Evolutionary conservation across 64 coral and sea anemone species (phyloP), one percentile per base, ranked within the genome.

Genomic region (Montipora efflorescens): DNA sequence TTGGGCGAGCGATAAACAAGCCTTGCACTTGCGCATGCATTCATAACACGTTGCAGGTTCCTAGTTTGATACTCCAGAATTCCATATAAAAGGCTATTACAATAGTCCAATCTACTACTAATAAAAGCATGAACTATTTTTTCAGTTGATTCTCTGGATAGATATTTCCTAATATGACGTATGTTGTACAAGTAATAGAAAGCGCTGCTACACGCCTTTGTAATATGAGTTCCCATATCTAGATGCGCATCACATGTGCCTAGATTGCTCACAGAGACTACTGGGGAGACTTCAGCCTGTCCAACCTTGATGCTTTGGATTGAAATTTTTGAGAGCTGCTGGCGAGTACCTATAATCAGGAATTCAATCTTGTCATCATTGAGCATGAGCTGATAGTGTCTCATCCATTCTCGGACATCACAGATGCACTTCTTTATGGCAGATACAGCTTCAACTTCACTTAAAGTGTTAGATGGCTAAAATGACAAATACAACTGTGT

Each of bases 361-460:
- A 94, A 85, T 89, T 95, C 75, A 44, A 89, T 91, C 80, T 95
- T 95, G 69, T 87, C 82, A 85, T 95, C 89, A 87, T 91, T 95
- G n/a, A 95, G 81, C 48, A 78, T 75, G 10, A 91, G 75, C 62
- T 86, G 90, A 82, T 91, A 73, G 47, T 78, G 47, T 50, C 74
- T 25, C 81, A 90, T 91, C 88, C 89, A 91, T 44, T 43, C 53
- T 45, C 50, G 77, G 14, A 95, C 87, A 82, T 83, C 87, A 62
- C 53, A 76, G 47, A 83, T 82, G 53, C 87, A 90, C 51, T 28
- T 62, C 80, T 95, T 25, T 67, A 94, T 62, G 21, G 44, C 78
- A 48, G 49, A 67, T 59, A 49, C 70, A 36, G 90, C 90, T 19
- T 90, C 71, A 12, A 62, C 59, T 62, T 77, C 71, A 71, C 77